phyloP scores from a whole-genome alignment of 2,797 vertebrate species.

The Phataginus tetradactyla region DNA sequence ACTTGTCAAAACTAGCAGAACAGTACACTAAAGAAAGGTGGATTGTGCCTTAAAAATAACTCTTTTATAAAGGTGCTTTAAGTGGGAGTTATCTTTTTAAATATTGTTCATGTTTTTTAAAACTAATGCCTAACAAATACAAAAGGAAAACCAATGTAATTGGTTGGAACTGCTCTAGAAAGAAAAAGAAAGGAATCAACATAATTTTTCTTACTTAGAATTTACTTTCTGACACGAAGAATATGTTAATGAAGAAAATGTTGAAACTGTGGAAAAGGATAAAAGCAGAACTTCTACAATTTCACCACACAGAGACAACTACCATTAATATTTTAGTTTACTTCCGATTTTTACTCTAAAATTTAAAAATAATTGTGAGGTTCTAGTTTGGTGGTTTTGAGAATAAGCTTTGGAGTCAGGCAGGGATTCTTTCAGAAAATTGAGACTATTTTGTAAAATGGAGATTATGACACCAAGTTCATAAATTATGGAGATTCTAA shows the following conservation, averaged over 20 bases:
- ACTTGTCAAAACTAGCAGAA: neutral
- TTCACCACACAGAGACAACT: neutral
- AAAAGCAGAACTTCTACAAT: neutral
- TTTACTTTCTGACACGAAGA: neutral
- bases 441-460: neutral
- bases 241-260: neutral
- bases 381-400: neutral
- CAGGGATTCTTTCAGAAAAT: neutral
- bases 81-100: neutral
- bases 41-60: neutral
- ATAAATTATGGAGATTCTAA: neutral
- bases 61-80: neutral
- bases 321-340: neutral
- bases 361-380: neutral
- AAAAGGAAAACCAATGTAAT: neutral
- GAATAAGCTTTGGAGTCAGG: neutral
- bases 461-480: neutral
- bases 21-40: neutral
- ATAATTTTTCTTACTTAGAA: neutral
- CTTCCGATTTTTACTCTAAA: neutral
- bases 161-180: neutral
- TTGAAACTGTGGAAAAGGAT: neutral
- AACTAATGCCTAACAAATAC: neutral
- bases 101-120: neutral
- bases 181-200: neutral